These are phyloP conservation scores for Clistopyga incitator DNA, from an alignment of 2,888 invertebrate species.

Conservation along the genomic window DNA sequence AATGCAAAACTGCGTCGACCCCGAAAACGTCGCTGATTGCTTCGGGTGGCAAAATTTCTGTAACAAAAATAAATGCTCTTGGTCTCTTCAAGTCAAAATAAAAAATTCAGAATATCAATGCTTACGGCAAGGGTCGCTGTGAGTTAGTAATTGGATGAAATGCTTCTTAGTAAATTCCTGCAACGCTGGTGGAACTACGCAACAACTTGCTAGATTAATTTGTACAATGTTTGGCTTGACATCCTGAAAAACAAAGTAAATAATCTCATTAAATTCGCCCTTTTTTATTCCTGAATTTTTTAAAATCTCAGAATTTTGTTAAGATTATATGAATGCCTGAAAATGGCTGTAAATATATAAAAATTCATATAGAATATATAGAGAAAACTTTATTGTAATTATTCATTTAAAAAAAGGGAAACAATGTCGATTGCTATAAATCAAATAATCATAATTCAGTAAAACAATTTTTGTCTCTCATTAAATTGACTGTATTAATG, in stretches of 20 bases:
- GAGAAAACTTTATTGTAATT: too few species aligned
- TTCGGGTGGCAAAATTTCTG: constrained; percentile 86
- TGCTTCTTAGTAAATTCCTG: constrained; percentile 95
- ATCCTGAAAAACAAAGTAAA: constrained; percentile 79
- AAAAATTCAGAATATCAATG: not conserved
- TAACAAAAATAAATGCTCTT: constrained; percentile 69
- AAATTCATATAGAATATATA: too few species aligned
- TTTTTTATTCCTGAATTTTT: not conserved
- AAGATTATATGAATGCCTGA: too few species aligned
- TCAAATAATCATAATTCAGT: too few species aligned
- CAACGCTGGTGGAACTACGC: constrained; percentile 96
- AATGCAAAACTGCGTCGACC: constrained; percentile 85
- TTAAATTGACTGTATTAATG: too few species aligned
- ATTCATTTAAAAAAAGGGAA: too few species aligned
- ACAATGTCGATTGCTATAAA: too few species aligned
- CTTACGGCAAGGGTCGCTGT: constrained; percentile 96
- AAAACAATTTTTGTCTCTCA: too few species aligned
- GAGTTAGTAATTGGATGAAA: constrained; percentile 96
- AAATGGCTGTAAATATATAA: too few species aligned
- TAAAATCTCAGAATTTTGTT: not conserved
- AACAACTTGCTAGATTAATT: constrained; percentile 96
- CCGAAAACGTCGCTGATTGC: constrained; percentile 87
- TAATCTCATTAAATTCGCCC: constrained; percentile 43
- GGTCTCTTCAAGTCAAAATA: too few species aligned
- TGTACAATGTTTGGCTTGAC: constrained; percentile 95